Evolutionary conservation across 2,113 vertebrate species (phyloP), one percentile per base, ranked within the genome.

Genomic region (Xyrauchen texanus): DNA sequence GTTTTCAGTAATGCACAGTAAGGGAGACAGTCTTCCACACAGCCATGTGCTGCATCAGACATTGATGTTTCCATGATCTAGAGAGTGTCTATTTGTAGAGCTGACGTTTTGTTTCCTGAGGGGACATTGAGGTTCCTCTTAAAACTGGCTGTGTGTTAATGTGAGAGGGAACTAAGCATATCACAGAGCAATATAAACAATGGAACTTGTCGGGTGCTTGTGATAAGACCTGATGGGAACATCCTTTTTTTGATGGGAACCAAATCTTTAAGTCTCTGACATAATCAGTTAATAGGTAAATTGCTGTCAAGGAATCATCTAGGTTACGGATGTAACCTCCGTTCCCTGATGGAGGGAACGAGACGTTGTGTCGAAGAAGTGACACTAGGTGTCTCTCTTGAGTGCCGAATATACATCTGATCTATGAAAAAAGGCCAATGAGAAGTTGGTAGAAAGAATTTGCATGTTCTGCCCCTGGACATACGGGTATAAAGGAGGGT

Each of bases 101-200:
- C 46, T 63, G 47, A 4, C 51, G 61, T 44, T 76, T 12, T 11
- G 52, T 12, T 65, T 45, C 51, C 61, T 76, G 15, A 42, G 49
- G 73, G 21, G 21, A 74, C 58, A 12, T 4, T 71, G 34, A 62
- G 45, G 45, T 74, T 4, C 34, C 53, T 47, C 8, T 53, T 7
- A 4, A 55, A 5, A 55, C 4, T 70, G 5, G 51, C 13, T 68
- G 47, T 5, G 66, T 51, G 53, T 71, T 49, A 3, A 46, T 51
- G 11, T 47, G 16, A 63, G 42, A 63, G 46, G 46, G 46, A 63
- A 49, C 10, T 51, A 63, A 63, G 13, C 49, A 65, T 11, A 76
- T 44, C 73, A 65, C 47, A 55, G 12, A 65, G 73, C 58, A 62
- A 75, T 75, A 52, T 64, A 75, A 64, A 75, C 60, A 64, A 42